These are phyloP conservation scores for Aleiodes leptofemur DNA, from an alignment of 2,888 invertebrate species.

Conservation along the genomic window DNA sequence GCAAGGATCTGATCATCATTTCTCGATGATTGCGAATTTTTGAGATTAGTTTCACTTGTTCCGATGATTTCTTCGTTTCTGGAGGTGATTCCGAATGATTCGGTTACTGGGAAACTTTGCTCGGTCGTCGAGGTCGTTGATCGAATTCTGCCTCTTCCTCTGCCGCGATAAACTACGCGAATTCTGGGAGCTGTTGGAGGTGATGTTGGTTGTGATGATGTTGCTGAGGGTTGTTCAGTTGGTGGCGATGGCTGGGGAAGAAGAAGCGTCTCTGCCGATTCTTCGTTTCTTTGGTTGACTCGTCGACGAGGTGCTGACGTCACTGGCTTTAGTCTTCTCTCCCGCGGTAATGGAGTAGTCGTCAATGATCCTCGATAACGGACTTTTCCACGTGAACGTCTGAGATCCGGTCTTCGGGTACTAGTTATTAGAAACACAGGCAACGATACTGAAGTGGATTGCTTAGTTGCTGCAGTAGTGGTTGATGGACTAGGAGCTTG, in stretches of 20 bases:
- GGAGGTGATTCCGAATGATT: constrained; percentile 11
- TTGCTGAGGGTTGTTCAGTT: not conserved
- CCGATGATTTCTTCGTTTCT: constrained; percentile 42
- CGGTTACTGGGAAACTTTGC: constrained; percentile 55
- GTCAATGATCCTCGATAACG: not conserved
- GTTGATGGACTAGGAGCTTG: not conserved
- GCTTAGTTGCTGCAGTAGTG: not conserved
- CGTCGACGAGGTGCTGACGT: constrained; percentile 1
- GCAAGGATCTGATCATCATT: constrained; percentile 53
- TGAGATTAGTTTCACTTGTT: constrained; percentile 32
- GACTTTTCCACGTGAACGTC: constrained; percentile 19
- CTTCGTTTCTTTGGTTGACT: not conserved
- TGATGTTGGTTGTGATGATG: not conserved
- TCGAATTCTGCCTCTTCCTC: constrained; percentile 43
- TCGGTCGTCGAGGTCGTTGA: constrained; percentile 53
- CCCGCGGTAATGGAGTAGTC: not conserved
- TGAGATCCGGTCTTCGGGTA: not conserved
- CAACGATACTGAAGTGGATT: not conserved
- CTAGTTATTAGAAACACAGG: not conserved
- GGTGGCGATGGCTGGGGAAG: not conserved
- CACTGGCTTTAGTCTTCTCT: not conserved
- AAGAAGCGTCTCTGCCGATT: not conserved
- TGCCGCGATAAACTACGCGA: constrained; percentile 45
- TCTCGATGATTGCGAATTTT: constrained; percentile 14
- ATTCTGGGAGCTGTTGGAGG: not conserved